Conservation (phyloP, 2,113 vertebrate species). For the chimpanzee (Pan troglodytes) region DNA sequence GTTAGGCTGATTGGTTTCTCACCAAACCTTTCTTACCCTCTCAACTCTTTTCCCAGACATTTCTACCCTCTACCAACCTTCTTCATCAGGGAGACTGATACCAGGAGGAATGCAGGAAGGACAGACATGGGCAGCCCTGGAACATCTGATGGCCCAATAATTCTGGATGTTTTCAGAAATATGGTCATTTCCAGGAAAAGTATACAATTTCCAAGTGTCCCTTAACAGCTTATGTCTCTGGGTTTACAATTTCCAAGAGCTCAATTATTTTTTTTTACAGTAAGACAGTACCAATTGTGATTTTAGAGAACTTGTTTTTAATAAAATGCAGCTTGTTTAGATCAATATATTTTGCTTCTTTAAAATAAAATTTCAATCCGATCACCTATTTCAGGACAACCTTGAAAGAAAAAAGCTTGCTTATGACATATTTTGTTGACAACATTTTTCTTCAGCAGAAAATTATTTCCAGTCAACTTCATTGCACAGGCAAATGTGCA, state of each 20-base stretch:
- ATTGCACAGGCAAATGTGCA: background rate
- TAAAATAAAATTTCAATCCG: constrained; percentile 58
- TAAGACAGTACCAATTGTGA: background rate
- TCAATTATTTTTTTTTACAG: constrained; percentile 15
- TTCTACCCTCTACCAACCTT: background rate
- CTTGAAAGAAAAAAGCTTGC: constrained; percentile 8
- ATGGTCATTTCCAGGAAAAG: constrained; percentile 34
- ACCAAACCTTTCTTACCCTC: background rate
- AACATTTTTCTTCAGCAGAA: constrained; percentile 36
- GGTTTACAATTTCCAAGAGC: constrained; percentile 16
- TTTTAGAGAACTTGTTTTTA: constrained; percentile 55
- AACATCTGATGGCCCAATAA: background rate
- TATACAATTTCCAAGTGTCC: background rate
- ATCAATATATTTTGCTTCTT: constrained; percentile 49
- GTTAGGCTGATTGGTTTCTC: background rate
- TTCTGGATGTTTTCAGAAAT: constrained; percentile 43
- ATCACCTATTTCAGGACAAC: constrained; percentile 37
- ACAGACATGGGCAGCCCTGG: background rate
- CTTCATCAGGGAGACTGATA: background rate
- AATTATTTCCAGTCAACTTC: constrained; percentile 37
- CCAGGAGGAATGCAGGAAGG: background rate
- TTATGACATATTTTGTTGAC: background rate
- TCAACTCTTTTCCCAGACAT: background rate
- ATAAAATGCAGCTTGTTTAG: constrained; percentile 16
- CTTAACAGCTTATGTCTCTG: background rate